Conservation (phyloP, 2,797 vertebrate genomes). For the Trematomus bernacchii region DNA sequence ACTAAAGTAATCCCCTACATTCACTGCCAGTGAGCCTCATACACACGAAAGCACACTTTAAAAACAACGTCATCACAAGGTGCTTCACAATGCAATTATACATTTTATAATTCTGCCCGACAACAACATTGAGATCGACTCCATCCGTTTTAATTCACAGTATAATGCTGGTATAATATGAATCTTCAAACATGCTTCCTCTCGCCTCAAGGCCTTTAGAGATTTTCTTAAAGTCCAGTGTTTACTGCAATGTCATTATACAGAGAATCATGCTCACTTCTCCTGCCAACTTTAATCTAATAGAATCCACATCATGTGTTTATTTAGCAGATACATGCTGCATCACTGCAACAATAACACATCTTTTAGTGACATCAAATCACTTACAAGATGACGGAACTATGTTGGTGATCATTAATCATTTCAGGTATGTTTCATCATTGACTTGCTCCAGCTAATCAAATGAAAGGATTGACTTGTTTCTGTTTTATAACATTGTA, state of each 20-base stretch:
- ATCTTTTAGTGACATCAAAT: background rate
- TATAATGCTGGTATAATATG: background rate
- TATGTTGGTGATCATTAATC: background rate
- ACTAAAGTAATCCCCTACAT: no score
- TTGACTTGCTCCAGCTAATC: background rate
- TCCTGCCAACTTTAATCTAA: background rate
- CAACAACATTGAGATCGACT: no score
- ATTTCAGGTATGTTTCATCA: background rate
- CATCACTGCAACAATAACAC: background rate
- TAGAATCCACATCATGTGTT: background rate
- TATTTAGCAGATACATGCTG: background rate
- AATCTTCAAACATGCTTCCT: background rate
- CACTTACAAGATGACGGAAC: background rate
- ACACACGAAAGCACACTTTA: no score
- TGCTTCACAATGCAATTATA: background rate
- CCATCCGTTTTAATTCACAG: no score
- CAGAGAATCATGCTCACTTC: background rate
- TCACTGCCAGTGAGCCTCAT: no score
- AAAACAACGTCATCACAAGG: no score
- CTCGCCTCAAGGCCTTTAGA: background rate
- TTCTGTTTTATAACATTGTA: background rate
- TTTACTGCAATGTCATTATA: background rate
- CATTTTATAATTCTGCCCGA: no score
- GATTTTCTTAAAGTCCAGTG: background rate
- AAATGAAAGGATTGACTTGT: background rate